Evolutionary conservation across 2,888 invertebrate genomes (phyloP).

Genomic region (Escarpia spicata): DNA sequence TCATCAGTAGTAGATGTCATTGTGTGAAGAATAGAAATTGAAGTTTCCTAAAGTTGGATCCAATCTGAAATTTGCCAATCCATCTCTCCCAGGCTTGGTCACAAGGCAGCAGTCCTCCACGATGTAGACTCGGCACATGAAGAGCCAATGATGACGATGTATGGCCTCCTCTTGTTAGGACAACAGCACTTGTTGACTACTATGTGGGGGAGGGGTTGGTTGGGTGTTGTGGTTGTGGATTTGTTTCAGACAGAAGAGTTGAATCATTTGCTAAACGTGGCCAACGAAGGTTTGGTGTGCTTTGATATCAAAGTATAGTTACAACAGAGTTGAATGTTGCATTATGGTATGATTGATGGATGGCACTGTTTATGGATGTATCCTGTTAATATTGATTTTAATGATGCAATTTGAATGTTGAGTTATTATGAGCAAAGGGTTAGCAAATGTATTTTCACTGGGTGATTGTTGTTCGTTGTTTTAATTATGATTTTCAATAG

Average conservation of each 20-base stretch:
- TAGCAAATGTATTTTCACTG: background rate
- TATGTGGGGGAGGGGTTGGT: background rate
- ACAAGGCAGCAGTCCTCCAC: constrained; percentile 20
- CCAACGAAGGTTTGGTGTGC: constrained; percentile 1
- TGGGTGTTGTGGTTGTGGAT: background rate
- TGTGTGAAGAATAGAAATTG: constrained; percentile 19
- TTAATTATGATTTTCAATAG: background rate
- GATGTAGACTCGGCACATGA: background rate
- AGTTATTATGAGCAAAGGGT: background rate
- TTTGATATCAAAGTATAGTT: background rate
- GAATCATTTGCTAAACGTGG: background rate
- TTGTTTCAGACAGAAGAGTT: constrained; percentile 13
- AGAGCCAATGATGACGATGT: constrained; percentile 5
- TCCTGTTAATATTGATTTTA: background rate
- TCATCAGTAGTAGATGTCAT: background rate
- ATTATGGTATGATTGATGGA: background rate
- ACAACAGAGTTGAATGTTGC: background rate
- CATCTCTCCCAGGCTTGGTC: constrained; percentile 44
- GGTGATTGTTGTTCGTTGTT: background rate
- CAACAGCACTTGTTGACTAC: background rate
- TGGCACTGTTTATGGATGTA: background rate
- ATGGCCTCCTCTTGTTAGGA: background rate
- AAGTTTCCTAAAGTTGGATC: background rate
- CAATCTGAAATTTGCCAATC: constrained; percentile 40
- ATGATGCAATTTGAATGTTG: background rate